Percentiles rank a stretch among this genome's conserved stretches.
These are phyloP conservation scores for Serranus cabrilla DNA, from an alignment of 2,797 vertebrate genomes.

Conservation along the genomic window DNA sequence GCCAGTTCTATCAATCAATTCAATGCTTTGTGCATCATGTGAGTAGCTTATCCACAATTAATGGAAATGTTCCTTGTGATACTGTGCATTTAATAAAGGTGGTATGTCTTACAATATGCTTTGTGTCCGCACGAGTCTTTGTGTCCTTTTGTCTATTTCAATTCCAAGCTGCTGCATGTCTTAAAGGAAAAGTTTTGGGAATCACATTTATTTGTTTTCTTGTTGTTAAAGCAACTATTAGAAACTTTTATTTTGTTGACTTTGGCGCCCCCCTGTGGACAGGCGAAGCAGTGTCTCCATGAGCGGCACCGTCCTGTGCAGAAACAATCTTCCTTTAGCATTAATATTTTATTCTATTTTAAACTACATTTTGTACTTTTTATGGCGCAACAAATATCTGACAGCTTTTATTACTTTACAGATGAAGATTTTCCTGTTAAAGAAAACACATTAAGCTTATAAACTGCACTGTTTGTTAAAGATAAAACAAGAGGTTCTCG, in stretches of 20 bases:
- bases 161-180: no score
- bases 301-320: no score
- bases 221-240: no score
- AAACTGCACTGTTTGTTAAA: background rate
- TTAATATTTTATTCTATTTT: background rate
- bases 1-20: constrained; percentile 90
- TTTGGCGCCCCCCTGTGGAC: no score
- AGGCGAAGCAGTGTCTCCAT: no score
- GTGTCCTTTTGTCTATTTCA: no score
- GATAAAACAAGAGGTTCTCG: background rate
- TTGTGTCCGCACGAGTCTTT: background rate
- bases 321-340: background rate
- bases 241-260: no score
- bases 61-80: constrained; percentile 98
- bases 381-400: no score
- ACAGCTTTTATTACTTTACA: background rate
- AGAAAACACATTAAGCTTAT: background rate
- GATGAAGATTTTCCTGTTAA: background rate
- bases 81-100: constrained; percentile 99
- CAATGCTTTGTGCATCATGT: constrained; percentile 94
- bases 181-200: no score
- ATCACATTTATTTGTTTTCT: no score
- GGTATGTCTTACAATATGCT: constrained; percentile 89
- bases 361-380: background rate
- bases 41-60: constrained; percentile 96